Evolutionary conservation across 2,888 invertebrate species (phyloP).

Genomic region (Deilephila elpenor): DNA sequence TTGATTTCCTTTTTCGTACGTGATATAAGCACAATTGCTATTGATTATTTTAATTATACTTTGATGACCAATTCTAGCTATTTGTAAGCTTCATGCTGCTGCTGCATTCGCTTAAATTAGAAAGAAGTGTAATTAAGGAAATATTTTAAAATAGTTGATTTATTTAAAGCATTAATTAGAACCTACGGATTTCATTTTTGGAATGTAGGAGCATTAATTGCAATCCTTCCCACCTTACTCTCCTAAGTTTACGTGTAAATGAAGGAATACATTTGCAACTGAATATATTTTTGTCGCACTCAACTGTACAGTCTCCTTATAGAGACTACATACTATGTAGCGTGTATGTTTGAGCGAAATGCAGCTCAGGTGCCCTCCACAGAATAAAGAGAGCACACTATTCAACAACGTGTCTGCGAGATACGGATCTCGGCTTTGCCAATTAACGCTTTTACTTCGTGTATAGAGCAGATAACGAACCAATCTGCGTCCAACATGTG

Average conservation of each 20-base stretch:
- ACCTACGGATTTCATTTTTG: no score
- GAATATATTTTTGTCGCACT: neutral
- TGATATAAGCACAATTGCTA: neutral
- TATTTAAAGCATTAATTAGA: no score
- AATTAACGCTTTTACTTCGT: slow-evolving; percentile 6
- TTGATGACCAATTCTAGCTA: neutral
- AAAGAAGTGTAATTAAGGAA: no score
- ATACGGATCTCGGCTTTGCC: slow-evolving; percentile 16
- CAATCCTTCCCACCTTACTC: no score
- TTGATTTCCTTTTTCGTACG: neutral
- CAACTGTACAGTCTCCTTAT: neutral
- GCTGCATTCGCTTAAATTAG: no score
- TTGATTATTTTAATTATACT: neutral
- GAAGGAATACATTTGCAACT: neutral
- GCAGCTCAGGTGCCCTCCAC: neutral
- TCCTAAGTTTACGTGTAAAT: no score
- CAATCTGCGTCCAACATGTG: neutral
- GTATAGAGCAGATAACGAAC: slow-evolving; percentile 15
- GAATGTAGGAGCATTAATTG: no score
- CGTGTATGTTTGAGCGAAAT: neutral
- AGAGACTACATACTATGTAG: neutral
- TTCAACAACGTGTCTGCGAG: slow-evolving; percentile 12
- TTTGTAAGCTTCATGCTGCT: no score
- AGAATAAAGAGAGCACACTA: slow-evolving; percentile 7
- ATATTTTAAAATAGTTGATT: no score